Percentiles rank a stretch among this genome's conserved stretches.
Conservation (phyloP, 2,113 vertebrate species). For the Syrmaticus mikado region DNA sequence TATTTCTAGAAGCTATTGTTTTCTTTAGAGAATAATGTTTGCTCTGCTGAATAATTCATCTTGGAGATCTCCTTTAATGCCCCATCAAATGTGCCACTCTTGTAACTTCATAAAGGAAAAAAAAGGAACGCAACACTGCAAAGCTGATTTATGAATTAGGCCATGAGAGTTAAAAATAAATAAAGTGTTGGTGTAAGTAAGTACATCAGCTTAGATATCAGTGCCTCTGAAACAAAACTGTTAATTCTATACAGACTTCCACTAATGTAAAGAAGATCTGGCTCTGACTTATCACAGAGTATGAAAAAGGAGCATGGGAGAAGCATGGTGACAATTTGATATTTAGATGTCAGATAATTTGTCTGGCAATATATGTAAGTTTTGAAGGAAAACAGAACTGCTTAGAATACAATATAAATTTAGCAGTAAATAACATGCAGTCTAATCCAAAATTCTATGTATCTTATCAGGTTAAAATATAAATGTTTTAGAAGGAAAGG, state of each 20-base stretch:
- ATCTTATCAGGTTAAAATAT: not conserved
- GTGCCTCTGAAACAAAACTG: not conserved
- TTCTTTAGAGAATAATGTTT: constrained; percentile 49
- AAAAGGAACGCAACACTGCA: not conserved
- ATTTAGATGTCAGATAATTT: not conserved
- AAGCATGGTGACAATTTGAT: not conserved
- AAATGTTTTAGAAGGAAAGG: not conserved
- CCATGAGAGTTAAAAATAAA: constrained; percentile 50
- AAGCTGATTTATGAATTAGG: constrained; percentile 56
- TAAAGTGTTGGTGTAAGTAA: constrained; percentile 18
- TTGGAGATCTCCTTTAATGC: constrained; percentile 48
- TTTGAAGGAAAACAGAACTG: not conserved
- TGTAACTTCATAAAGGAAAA: constrained; percentile 3
- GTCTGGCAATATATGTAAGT: not conserved
- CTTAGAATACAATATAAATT: not conserved
- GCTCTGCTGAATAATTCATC: constrained; percentile 58
- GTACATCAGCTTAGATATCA: not conserved
- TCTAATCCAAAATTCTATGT: not conserved
- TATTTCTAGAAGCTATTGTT: constrained; percentile 35
- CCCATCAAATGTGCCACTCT: constrained; percentile 21
- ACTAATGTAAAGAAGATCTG: not conserved
- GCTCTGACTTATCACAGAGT: not conserved
- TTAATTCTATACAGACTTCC: not conserved
- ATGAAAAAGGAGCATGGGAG: not conserved
- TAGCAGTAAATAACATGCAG: not conserved